Conservation (phyloP, 2,113 vertebrate species). For the Macquaria ambigua region DNA sequence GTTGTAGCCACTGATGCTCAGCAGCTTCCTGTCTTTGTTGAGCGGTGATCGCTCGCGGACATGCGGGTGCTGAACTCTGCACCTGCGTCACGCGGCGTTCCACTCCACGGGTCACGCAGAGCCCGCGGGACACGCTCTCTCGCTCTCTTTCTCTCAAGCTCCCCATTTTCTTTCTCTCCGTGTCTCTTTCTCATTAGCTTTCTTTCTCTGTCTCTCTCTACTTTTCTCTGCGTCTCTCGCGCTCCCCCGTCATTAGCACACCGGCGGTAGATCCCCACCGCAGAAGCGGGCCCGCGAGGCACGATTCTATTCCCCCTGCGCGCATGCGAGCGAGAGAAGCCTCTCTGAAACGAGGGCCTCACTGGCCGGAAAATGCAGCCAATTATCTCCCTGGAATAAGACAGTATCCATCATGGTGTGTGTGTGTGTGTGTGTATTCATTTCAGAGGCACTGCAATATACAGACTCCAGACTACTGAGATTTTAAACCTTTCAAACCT, state of each 20-base stretch:
- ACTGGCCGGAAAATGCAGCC: slow-evolving; percentile 68
- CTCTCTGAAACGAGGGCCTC: slow-evolving; percentile 54
- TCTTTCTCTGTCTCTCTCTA: slow-evolving; percentile 30
- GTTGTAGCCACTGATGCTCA: slow-evolving; percentile 49
- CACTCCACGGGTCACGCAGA: slow-evolving; percentile 83
- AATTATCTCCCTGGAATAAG: slow-evolving; percentile 79
- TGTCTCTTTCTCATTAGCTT: slow-evolving; percentile 59
- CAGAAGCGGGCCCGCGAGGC: slow-evolving; percentile 75
- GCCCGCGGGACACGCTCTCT: slow-evolving; percentile 74
- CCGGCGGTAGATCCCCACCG: slow-evolving; percentile 72
- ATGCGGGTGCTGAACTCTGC: slow-evolving; percentile 85
- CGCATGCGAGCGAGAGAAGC: slow-evolving; percentile 43
- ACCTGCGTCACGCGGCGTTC: slow-evolving; percentile 88
- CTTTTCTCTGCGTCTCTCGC: slow-evolving; percentile 31
- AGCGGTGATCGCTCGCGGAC: slow-evolving; percentile 80
- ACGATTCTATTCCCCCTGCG: slow-evolving; percentile 65
- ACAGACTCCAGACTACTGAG: not conserved
- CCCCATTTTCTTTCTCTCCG: slow-evolving; percentile 36
- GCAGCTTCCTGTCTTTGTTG: slow-evolving; percentile 72
- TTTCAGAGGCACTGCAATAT: slow-evolving; percentile 29
- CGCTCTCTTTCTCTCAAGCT: not conserved
- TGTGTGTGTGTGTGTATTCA: slow-evolving; percentile 6
- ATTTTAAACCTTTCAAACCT: slow-evolving; percentile 18
- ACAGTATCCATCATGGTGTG: slow-evolving; percentile 66
- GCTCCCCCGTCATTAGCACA: slow-evolving; percentile 82